Percentiles rank a stretch among this genome's conserved stretches.
phyloP scores from a whole-genome alignment of 1,140 invertebrate species.

The Galleria mellonella region DNA sequence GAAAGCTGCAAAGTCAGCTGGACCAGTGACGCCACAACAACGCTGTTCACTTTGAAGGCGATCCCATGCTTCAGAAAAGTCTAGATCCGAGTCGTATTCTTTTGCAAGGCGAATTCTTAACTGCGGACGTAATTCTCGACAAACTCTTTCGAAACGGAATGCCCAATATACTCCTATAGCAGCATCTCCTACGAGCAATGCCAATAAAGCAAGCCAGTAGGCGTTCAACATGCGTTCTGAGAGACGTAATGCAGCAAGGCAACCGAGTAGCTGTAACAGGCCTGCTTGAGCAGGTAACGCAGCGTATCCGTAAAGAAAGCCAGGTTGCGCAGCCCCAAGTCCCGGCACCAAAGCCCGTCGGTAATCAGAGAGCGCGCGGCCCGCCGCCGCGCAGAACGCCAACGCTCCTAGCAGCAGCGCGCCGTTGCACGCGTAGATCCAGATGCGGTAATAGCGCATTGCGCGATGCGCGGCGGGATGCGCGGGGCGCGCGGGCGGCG shows the following conservation, averaged over 20 bases:
- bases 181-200: constrained; percentile 87
- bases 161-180: constrained; percentile 92
- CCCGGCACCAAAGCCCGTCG: constrained; percentile 82
- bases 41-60: constrained; percentile 82
- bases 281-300: constrained; percentile 84
- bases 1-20: constrained; percentile 77
- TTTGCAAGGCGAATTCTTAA: constrained; percentile 75
- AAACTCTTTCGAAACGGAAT: constrained; percentile 85
- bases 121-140: constrained; percentile 80
- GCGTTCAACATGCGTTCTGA: constrained; percentile 87
- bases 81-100: constrained; percentile 83
- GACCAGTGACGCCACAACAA: constrained; percentile 87
- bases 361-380: constrained; percentile 82
- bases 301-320: constrained; percentile 88
- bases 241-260: constrained; percentile 85
- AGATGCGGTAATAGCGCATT: constrained; percentile 88
- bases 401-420: constrained; percentile 87
- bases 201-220: constrained; percentile 88
- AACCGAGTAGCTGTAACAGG: constrained; percentile 83
- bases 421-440: constrained; percentile 94
- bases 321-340: constrained; percentile 83
- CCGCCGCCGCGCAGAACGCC: constrained; percentile 86
- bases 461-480: constrained; percentile 64
- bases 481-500: constrained; percentile 66
- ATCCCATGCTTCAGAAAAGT: constrained; percentile 88